Evolutionary conservation across 2,888 invertebrate genomes (phyloP).

Genomic region (Papilio elwesi): DNA sequence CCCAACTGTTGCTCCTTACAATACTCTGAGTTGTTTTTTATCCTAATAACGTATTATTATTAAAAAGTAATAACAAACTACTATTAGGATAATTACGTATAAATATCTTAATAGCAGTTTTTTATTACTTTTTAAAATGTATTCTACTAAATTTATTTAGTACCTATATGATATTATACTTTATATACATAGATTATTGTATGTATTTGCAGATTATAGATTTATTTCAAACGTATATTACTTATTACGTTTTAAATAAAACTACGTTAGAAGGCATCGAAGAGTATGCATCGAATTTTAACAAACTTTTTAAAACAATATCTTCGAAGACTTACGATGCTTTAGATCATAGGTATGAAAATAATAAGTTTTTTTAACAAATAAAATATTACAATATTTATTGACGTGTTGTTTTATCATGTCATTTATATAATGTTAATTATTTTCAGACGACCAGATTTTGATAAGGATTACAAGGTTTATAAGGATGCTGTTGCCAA

Average conservation of each 20-base stretch:
- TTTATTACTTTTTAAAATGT: background rate
- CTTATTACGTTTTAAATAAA: conserved; percentile 89
- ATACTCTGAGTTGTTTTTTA: no score
- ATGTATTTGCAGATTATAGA: conserved; percentile 87
- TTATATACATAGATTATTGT: no score
- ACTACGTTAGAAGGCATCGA: conserved; percentile 93
- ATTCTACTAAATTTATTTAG: background rate
- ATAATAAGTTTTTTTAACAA: background rate
- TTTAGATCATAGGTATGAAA: conserved; percentile 88
- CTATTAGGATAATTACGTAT: no score
- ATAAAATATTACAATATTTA: background rate
- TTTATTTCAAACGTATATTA: conserved; percentile 88
- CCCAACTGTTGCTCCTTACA: no score
- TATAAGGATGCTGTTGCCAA: conserved; percentile 88
- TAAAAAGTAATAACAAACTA: no score
- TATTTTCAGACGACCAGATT: conserved; percentile 80
- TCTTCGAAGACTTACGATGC: conserved; percentile 90
- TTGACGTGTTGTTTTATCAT: background rate
- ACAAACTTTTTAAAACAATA: conserved; percentile 86
- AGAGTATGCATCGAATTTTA: conserved; percentile 87
- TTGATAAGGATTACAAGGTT: conserved; percentile 90
- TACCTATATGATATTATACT: background rate
- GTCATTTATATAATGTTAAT: background rate
- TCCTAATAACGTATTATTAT: no score
- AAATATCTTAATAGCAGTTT: background rate